Evolutionary conservation across 2,797 vertebrate species (phyloP).

Genomic region (Jordanella pulchra): DNA sequence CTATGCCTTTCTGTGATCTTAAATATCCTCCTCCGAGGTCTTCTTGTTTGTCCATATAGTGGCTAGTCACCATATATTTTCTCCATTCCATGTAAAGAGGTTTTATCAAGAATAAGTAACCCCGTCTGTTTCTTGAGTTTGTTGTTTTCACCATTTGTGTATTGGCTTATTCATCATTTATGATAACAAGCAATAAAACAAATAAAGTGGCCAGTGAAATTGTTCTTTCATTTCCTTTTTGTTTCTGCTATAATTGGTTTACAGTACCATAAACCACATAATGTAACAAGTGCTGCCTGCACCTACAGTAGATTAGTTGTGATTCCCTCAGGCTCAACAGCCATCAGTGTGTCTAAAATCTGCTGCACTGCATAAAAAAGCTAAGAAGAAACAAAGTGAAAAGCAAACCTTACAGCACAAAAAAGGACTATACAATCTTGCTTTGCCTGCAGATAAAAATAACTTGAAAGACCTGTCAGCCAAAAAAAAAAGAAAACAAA

Average conservation of each 20-base stretch:
- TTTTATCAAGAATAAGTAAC: too few species aligned
- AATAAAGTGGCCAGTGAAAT: constrained; percentile 5
- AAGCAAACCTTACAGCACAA: constrained; percentile 44
- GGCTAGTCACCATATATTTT: not conserved
- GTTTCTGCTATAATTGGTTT: constrained; percentile 27
- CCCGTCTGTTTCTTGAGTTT: too few species aligned
- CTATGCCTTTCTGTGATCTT: not conserved
- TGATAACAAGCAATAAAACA: too few species aligned
- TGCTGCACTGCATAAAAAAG: constrained; percentile 47
- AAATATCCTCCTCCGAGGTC: not conserved
- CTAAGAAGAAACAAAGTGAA: constrained; percentile 53
- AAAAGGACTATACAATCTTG: constrained; percentile 52
- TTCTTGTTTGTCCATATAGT: not conserved
- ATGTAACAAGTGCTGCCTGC: constrained; percentile 44
- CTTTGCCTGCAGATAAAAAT: constrained; percentile 66
- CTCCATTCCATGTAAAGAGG: not conserved
- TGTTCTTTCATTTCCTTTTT: not conserved
- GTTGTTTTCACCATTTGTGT: too few species aligned
- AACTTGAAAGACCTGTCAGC: constrained; percentile 73
- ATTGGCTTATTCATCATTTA: too few species aligned
- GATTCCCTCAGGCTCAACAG: constrained; percentile 53
- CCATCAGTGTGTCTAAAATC: constrained; percentile 59
- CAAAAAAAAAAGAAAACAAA: constrained; percentile 38
- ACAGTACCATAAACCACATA: constrained; percentile 29
- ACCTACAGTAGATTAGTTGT: constrained; percentile 24